Conservation (phyloP, 2,797 vertebrate species). For the Rhodeus uyekii region DNA sequence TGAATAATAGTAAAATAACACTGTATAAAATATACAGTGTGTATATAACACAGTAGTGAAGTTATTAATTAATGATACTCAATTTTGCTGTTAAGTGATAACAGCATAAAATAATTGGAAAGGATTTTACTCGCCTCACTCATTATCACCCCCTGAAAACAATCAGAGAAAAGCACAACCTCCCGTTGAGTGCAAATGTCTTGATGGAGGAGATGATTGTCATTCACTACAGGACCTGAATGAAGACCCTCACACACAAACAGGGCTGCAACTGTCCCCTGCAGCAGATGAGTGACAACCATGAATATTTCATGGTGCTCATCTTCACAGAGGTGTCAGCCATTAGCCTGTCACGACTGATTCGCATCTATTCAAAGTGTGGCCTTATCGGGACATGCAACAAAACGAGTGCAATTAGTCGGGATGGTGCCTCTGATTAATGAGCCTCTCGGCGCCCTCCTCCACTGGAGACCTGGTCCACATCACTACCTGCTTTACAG, state of each 20-base stretch:
- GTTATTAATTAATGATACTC: background rate
- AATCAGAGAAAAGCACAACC: background rate
- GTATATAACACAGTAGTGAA: background rate
- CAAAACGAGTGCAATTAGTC: slow-evolving; percentile 67
- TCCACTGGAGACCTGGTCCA: slow-evolving; percentile 53
- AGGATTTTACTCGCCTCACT: background rate
- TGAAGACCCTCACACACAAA: slow-evolving; percentile 45
- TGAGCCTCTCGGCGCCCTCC: slow-evolving; percentile 50
- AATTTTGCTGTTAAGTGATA: background rate
- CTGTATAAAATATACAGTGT: background rate
- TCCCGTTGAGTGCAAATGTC: background rate
- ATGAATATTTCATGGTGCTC: slow-evolving; percentile 76
- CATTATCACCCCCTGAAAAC: background rate
- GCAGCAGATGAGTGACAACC: slow-evolving; percentile 70
- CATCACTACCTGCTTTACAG: slow-evolving; percentile 49
- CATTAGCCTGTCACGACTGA: slow-evolving; percentile 62
- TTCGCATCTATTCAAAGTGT: slow-evolving; percentile 65
- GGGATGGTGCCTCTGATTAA: slow-evolving; percentile 63
- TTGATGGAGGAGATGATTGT: slow-evolving; percentile 19
- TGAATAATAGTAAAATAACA: background rate
- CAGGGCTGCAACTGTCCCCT: slow-evolving; percentile 30
- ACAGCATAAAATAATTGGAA: background rate
- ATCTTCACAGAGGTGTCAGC: slow-evolving; percentile 68
- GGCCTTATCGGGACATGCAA: slow-evolving; percentile 62
- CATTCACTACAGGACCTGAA: slow-evolving; percentile 39